Conservation (phyloP, 2,113 vertebrate species). For the Cyanoderma ruficeps region DNA sequence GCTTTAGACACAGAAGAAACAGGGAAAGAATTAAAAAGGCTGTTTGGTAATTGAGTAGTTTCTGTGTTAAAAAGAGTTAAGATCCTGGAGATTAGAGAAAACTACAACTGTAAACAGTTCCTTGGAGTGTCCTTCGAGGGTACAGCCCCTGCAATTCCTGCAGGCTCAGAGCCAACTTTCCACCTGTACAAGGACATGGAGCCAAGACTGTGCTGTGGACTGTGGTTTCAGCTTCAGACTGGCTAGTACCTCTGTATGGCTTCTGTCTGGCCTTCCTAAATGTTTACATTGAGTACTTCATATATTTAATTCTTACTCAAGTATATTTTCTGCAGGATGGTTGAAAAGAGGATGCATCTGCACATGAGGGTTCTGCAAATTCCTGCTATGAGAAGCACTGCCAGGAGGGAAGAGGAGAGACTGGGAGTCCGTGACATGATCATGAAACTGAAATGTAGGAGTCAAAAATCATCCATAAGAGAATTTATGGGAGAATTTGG, state of each 20-base stretch:
- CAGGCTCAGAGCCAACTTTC: neutral
- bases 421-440: accelerated
- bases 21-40: neutral
- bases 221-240: neutral
- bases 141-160: neutral
- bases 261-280: neutral
- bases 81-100: neutral
- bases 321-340: neutral
- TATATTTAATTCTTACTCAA: neutral
- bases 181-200: neutral
- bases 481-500: neutral
- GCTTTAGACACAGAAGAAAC: neutral
- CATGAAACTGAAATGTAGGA: neutral
- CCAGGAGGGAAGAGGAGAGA: neutral
- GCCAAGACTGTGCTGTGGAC: neutral
- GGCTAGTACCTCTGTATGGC: neutral
- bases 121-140: neutral
- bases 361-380: neutral
- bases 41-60: neutral
- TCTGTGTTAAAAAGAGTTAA: neutral
- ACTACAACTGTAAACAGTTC: neutral
- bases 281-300: neutral
- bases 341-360: neutral
- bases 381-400: accelerated
- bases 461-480: neutral